These are phyloP conservation scores for Gavialis gangeticus DNA, from an alignment of 2,113 vertebrate genomes.

Conservation along the genomic window DNA sequence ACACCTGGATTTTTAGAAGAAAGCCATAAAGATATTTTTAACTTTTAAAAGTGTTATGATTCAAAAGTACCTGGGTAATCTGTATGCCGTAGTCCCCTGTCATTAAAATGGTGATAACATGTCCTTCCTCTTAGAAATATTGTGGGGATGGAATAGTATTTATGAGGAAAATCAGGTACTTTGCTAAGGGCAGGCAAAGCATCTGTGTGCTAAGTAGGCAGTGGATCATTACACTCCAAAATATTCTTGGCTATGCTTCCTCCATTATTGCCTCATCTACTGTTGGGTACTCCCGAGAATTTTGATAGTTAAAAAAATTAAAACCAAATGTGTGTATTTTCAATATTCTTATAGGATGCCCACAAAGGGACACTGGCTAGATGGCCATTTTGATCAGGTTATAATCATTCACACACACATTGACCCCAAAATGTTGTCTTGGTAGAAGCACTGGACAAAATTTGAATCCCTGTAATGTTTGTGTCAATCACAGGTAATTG, in stretches of 20 bases:
- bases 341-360: neutral
- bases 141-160: neutral
- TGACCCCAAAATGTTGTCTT: neutral
- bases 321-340: neutral
- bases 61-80: neutral
- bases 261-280: neutral
- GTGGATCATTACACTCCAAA: neutral
- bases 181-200: neutral
- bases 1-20: neutral
- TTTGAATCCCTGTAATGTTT: neutral
- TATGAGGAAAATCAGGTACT: neutral
- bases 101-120: neutral
- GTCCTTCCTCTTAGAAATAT: neutral
- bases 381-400: neutral
- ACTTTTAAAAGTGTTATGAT: neutral
- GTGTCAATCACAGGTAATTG: neutral
- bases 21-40: neutral
- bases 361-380: neutral
- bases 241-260: neutral
- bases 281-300: too few species aligned
- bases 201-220: neutral
- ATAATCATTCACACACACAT: neutral
- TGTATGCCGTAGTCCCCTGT: fast-evolving
- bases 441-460: neutral
- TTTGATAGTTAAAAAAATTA: neutral